A percentile compares a stretch with the other conserved stretches of the same genome.
Evolutionary conservation across 2,888 invertebrate species (phyloP).

Genomic region (Perithous albicinctus): DNA sequence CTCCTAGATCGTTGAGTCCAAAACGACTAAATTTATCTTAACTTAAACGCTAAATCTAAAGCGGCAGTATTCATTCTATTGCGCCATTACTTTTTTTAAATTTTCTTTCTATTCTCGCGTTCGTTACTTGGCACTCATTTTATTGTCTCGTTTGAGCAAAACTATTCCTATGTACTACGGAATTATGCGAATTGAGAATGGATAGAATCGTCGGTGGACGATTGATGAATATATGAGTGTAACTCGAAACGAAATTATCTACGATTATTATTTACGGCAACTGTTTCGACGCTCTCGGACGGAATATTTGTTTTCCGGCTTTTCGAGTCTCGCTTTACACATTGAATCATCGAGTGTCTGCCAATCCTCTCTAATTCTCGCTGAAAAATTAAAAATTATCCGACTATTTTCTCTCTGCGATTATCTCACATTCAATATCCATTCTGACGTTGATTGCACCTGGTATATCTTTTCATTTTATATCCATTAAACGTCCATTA

Average conservation of each 20-base stretch:
- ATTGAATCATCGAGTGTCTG: constrained; percentile 74
- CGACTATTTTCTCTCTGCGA: constrained; percentile 8
- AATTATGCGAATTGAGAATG: constrained; percentile 35
- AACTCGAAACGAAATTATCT: constrained; percentile 42
- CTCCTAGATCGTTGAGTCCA: background rate
- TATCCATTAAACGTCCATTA: constrained; percentile 8
- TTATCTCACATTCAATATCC: constrained; percentile 31
- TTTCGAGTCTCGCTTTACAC: constrained; percentile 42
- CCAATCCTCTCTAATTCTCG: constrained; percentile 72
- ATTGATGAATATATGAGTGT: constrained; percentile 29
- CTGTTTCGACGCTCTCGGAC: constrained; percentile 65
- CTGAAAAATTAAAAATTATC: constrained; percentile 19
- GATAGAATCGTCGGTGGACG: constrained; percentile 27
- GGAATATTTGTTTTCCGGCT: constrained; percentile 55
- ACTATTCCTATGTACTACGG: constrained; percentile 65
- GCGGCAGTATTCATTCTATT: background rate
- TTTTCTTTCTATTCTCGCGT: constrained; percentile 31
- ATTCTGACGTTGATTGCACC: constrained; percentile 52
- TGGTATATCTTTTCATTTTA: constrained; percentile 34
- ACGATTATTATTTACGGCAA: constrained; percentile 2
- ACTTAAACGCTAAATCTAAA: constrained; percentile 14
- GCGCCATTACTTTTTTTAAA: background rate
- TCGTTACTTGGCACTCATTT: constrained; percentile 56
- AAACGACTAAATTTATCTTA: constrained; percentile 34
- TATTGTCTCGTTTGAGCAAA: constrained; percentile 63